Evolutionary conservation across 1,140 invertebrate genomes (phyloP), one percentile per base, ranked within the genome.

Genomic region (Aphelenchoides besseyi): DNA sequence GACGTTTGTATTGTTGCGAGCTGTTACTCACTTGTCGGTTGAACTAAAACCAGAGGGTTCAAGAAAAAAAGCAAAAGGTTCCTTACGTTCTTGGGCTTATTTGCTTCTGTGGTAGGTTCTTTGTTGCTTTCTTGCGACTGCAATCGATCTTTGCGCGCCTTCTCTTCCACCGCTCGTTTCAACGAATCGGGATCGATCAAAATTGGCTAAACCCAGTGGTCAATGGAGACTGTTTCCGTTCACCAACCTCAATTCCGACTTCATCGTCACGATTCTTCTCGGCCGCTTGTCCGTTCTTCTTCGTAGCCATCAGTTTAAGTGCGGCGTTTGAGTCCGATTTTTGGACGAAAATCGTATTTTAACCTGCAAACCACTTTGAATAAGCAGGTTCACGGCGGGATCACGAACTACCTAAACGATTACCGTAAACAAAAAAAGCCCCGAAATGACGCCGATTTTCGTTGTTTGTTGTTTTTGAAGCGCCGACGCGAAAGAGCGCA

Each of bases 41-140:
- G 18, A 48, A 48, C 41, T 48, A 23, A 48, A 48, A 23, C 41
- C 12, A 48, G 41, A 48, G 41, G 41, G 23, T 16, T 48, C 12
- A 48, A 23, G 41, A 23, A 48, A 48, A 12, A 23, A 23, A 12
- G 41, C 12, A 48, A 48, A 48, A 48, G n/a, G n/a, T n/a, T n/a
- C n/a, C 41, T 48, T 23, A 48, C 41, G 41, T 48, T 48, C 41
- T 48, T 48, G 12, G 41, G 23, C 41, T 48, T 48, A 12, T 48
- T 12, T 23, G 12, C 41, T 12, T 48, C 41, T 12, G 23, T 23
- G 12, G 41, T 16, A 48, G n/a, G 5, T 8, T 18, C 55, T 37
- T 66, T 37, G 32, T 33, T 1, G 36, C 55, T 66, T 12, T 66
- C 63, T 29, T 66, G 63, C 16, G 32, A 36, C 48, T 66, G 63